These are phyloP conservation scores for Karalla daura DNA, from an alignment of 2,797 vertebrate genomes.

Conservation along the genomic window DNA sequence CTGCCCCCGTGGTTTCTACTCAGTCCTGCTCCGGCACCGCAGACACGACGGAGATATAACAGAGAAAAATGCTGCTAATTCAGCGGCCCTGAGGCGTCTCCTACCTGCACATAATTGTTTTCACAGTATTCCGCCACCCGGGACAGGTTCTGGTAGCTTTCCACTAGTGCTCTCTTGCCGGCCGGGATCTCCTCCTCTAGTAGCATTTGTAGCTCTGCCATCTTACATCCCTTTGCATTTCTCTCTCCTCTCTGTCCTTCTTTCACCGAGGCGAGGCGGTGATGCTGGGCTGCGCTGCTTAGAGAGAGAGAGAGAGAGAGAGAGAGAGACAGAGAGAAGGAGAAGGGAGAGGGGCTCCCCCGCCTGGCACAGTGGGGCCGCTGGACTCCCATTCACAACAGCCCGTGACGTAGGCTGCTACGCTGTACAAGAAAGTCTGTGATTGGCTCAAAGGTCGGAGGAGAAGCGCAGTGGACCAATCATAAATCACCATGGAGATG, in stretches of 20 bases:
- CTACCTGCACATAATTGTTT: constrained; percentile 99
- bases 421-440: constrained; percentile 27
- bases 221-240: constrained; percentile 88
- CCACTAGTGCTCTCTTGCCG: constrained; percentile 95
- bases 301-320: too few relatives aligned
- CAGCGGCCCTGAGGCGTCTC: constrained; percentile 31
- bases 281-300: constrained; percentile 82
- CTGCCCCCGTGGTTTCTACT: constrained; percentile 73
- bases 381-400: constrained; percentile 66
- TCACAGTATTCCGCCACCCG: constrained; percentile 98
- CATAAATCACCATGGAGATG: constrained; percentile 13
- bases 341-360: constrained; percentile 88
- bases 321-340: too few relatives aligned
- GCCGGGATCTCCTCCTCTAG: constrained; percentile 99
- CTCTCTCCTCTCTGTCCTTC: constrained; percentile 72
- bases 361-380: constrained; percentile 84
- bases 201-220: constrained; percentile 99
- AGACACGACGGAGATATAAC: constrained; percentile 65
- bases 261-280: constrained; percentile 67
- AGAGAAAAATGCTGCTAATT: neutral
- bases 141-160: constrained; percentile 98
- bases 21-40: constrained; percentile 63
- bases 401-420: constrained; percentile 53
- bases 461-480: constrained; percentile 50
- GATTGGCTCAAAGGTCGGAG: constrained; percentile 62